Conservation (phyloP, 2,888 invertebrate species). For the Drosophila diplacantha region DNA sequence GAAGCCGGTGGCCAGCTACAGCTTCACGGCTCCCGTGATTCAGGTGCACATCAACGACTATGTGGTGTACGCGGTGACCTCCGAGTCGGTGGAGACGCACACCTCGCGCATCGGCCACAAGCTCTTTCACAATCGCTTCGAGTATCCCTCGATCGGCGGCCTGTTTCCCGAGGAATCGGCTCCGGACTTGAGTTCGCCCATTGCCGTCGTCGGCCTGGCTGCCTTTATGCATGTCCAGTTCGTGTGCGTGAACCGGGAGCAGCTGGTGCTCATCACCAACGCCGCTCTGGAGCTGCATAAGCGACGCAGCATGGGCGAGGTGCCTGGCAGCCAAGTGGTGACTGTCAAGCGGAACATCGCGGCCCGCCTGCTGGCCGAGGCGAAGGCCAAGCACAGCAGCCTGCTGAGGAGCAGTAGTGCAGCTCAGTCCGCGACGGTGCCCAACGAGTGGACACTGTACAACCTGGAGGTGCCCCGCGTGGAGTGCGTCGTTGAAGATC, state of each 20-base stretch:
- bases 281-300: constrained; percentile 62
- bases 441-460: constrained; percentile 84
- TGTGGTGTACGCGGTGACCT: constrained; percentile 85
- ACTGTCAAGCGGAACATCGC: constrained; percentile 71
- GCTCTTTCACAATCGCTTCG: constrained; percentile 79
- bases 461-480: constrained; percentile 83
- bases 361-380: constrained; percentile 69
- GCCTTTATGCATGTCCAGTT: constrained; percentile 76
- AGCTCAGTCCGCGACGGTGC: constrained; percentile 49
- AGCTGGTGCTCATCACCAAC: constrained; percentile 74
- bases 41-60: constrained; percentile 83
- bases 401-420: constrained; percentile 59
- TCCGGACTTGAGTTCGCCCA: constrained; percentile 75
- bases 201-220: constrained; percentile 75
- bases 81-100: constrained; percentile 87
- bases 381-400: constrained; percentile 73
- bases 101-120: constrained; percentile 83
- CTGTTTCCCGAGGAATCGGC: constrained; percentile 76
- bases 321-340: constrained; percentile 44
- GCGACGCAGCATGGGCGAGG: constrained; percentile 52
- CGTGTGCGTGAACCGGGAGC: constrained; percentile 73
- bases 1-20: constrained; percentile 82
- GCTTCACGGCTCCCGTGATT: constrained; percentile 84
- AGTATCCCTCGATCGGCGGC: constrained; percentile 75
- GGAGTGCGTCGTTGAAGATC: constrained; percentile 83